Conservation (phyloP, 2,888 invertebrate species). For the Dicyrtoma fusca region DNA sequence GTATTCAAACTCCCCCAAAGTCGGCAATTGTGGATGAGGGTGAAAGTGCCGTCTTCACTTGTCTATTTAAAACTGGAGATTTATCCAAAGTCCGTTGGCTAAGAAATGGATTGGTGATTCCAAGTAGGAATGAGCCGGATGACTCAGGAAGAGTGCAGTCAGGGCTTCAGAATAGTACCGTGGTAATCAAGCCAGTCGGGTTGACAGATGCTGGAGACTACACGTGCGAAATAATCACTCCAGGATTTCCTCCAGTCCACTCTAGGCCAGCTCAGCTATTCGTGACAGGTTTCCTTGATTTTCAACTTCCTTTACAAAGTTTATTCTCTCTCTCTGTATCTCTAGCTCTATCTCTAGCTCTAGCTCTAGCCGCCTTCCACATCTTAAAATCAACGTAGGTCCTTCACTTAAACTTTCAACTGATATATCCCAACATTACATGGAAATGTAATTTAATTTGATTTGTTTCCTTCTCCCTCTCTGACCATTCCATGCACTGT, state of each 20-base stretch:
- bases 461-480: not conserved
- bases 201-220: conserved; percentile 70
- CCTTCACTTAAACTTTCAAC: conserved; percentile 13
- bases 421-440: conserved; percentile 2
- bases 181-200: conserved; percentile 64
- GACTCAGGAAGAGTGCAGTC: not conserved
- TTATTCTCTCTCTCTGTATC: not conserved
- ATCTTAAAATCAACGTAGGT: not conserved
- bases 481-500: not conserved
- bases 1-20: conserved; percentile 65
- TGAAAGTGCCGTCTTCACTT: conserved; percentile 67
- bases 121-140: conserved; percentile 53
- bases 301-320: conserved; percentile 2
- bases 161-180: conserved; percentile 62
- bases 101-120: conserved; percentile 67
- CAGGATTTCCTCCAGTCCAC: conserved; percentile 65
- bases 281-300: conserved; percentile 52
- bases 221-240: conserved; percentile 69
- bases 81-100: conserved; percentile 69
- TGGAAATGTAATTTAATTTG: conserved; percentile 25
- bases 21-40: conserved; percentile 69
- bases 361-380: not conserved
- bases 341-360: not conserved
- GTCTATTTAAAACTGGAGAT: conserved; percentile 63
- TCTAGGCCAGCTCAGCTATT: conserved; percentile 62